phyloP scores from a whole-genome alignment of 2,113 vertebrate genomes.

The Psittacara wagleri region DNA sequence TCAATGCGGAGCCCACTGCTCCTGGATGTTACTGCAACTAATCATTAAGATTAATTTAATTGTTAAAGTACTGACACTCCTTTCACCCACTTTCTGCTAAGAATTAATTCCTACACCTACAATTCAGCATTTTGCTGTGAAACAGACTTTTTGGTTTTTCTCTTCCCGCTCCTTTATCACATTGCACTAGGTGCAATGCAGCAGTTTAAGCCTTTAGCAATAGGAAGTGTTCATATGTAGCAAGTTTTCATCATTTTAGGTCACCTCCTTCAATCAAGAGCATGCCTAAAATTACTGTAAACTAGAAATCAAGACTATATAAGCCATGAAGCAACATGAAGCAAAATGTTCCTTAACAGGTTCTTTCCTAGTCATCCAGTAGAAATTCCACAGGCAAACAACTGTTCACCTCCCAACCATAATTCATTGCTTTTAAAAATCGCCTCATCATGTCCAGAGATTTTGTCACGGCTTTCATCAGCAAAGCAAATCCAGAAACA shows the following conservation, averaged over 20 bases:
- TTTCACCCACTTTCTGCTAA: slow-evolving; percentile 61
- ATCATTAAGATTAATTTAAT: slow-evolving; percentile 64
- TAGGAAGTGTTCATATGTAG: slow-evolving; percentile 42
- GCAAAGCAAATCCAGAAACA: slow-evolving; percentile 39
- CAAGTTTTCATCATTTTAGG: slow-evolving; percentile 23
- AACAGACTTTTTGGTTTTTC: neutral
- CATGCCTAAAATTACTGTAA: neutral
- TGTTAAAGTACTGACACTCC: slow-evolving; percentile 46
- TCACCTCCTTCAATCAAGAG: slow-evolving; percentile 32
- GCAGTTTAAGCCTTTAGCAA: slow-evolving; percentile 55
- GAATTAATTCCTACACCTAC: slow-evolving; percentile 51
- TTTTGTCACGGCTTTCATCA: slow-evolving; percentile 32
- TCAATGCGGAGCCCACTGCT: slow-evolving; percentile 60
- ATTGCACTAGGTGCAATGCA: slow-evolving; percentile 49
- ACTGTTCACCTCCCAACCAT: neutral
- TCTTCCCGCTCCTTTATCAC: slow-evolving; percentile 45
- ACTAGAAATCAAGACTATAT: slow-evolving; percentile 55
- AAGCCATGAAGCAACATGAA: slow-evolving; percentile 31
- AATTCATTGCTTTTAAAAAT: slow-evolving; percentile 18
- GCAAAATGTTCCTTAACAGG: neutral
- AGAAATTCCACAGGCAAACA: neutral
- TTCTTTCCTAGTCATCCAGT: neutral
- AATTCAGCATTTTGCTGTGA: slow-evolving; percentile 11
- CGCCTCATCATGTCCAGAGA: slow-evolving; percentile 15
- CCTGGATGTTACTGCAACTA: slow-evolving; percentile 60